Conservation (phyloP, 1,140 invertebrate genomes). For the Rhynchophorus ferrugineus region DNA sequence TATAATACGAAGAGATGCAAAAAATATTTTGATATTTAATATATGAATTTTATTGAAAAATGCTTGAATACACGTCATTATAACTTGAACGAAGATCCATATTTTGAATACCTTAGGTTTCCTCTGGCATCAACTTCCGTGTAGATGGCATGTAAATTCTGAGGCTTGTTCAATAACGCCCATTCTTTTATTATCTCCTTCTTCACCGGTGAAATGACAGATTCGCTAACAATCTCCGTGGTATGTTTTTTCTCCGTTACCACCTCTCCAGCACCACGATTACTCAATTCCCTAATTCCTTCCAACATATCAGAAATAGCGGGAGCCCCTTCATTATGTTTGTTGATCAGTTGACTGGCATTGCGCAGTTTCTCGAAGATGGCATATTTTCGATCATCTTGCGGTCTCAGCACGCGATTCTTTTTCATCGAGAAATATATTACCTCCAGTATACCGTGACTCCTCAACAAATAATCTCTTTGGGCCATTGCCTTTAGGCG, state of each 20-base stretch:
- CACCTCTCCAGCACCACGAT: slow-evolving; percentile 16
- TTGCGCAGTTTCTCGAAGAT: slow-evolving; percentile 37
- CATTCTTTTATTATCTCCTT: slow-evolving; percentile 10
- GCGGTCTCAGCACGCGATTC: slow-evolving; percentile 42
- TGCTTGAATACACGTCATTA: too few relatives aligned
- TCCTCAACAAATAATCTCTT: slow-evolving; percentile 54
- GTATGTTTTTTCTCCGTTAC: not conserved
- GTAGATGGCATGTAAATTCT: slow-evolving; percentile 1
- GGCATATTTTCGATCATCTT: slow-evolving; percentile 46
- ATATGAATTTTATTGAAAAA: too few relatives aligned
- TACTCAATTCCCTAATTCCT: slow-evolving; percentile 18
- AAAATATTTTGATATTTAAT: too few relatives aligned
- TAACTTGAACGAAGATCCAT: slow-evolving; percentile 2
- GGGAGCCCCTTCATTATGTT: slow-evolving; percentile 21
- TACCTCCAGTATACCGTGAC: slow-evolving; percentile 54
- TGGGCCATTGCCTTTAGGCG: slow-evolving; percentile 50
- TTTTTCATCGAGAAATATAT: slow-evolving; percentile 48
- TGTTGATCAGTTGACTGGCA: slow-evolving; percentile 25
- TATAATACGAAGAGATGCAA: too few relatives aligned
- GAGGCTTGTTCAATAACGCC: slow-evolving; percentile 2
- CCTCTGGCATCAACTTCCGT: slow-evolving; percentile 10
- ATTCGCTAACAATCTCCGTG: not conserved
- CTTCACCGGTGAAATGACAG: not conserved
- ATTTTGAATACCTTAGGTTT: slow-evolving; percentile 13
- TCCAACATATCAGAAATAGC: slow-evolving; percentile 30